Percentiles rank a stretch among this genome's conserved stretches.
Conservation (phyloP, 2,888 invertebrate genomes). For the Horisme vitalbata region DNA sequence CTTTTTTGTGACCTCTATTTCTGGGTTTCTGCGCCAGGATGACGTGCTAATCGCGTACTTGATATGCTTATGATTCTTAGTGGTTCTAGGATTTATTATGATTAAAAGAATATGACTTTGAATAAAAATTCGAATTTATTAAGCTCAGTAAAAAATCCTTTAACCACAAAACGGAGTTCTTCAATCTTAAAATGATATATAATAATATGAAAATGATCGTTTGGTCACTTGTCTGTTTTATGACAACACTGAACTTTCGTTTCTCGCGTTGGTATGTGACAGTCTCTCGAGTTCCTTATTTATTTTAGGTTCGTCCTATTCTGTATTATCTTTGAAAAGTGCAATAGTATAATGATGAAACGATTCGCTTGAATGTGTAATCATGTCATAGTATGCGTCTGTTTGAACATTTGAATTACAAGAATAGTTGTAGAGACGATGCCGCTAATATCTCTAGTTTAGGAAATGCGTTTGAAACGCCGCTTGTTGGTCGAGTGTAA, state of each 20-base stretch:
- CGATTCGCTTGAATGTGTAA: slow-evolving; percentile 18
- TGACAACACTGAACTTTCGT: too few species aligned
- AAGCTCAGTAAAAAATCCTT: too few species aligned
- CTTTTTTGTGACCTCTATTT: slow-evolving; percentile 7
- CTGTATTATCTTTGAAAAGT: slow-evolving; percentile 35
- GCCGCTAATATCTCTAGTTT: slow-evolving; percentile 37
- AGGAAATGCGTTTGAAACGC: slow-evolving; percentile 53
- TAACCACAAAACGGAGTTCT: too few species aligned
- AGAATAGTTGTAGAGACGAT: slow-evolving; percentile 30
- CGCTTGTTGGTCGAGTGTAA: slow-evolving; percentile 43
- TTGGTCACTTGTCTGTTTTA: neutral
- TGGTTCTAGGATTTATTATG: too few species aligned
- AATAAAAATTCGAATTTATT: too few species aligned
- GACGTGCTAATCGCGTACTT: too few species aligned
- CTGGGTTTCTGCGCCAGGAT: neutral
- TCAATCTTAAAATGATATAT: too few species aligned
- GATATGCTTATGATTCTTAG: too few species aligned
- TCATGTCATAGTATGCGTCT: slow-evolving; percentile 23
- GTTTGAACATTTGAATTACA: slow-evolving; percentile 6
- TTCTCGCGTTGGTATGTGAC: neutral
- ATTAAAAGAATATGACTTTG: too few species aligned
- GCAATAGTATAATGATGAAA: slow-evolving; percentile 53
- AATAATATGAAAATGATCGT: neutral
- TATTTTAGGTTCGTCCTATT: slow-evolving; percentile 21
- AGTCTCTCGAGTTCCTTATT: slow-evolving; percentile 18